phyloP scores from a whole-genome alignment of 2,797 vertebrate genomes.

The Arnoldichthys spilopterus region DNA sequence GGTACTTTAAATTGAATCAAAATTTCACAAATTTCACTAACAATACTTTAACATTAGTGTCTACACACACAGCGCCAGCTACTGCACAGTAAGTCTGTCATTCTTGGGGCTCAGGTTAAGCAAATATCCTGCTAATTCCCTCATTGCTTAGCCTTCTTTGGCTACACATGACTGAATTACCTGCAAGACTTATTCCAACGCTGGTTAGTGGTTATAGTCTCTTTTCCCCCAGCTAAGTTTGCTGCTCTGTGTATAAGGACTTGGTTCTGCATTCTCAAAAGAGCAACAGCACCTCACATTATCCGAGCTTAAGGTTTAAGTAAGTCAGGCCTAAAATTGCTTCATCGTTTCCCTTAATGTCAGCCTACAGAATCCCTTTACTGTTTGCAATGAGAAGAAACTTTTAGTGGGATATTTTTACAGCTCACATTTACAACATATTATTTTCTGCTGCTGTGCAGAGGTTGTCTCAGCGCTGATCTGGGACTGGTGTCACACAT shows the following conservation, averaged over 20 bases:
- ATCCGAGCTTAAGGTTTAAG: background rate
- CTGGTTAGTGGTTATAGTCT: background rate
- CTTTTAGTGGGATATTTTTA: conserved; percentile 27
- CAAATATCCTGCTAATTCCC: background rate
- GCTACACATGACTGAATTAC: background rate
- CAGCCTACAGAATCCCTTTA: conserved; percentile 29
- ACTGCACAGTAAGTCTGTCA: background rate
- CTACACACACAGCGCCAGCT: background rate
- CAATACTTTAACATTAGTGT: too few species aligned
- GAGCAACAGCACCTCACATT: background rate
- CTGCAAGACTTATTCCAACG: background rate
- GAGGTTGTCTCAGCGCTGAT: conserved; percentile 31
- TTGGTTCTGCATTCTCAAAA: background rate
- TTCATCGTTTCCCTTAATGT: conserved; percentile 9
- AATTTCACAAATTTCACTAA: too few species aligned
- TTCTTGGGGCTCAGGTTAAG: background rate
- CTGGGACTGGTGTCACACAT: conserved; percentile 33
- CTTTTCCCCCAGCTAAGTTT: background rate
- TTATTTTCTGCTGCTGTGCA: conserved; percentile 17
- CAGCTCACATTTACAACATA: conserved; percentile 27
- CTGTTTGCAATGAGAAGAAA: conserved; percentile 8
- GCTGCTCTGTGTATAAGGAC: background rate
- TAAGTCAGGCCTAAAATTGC: conserved; percentile 3
- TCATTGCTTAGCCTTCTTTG: background rate
- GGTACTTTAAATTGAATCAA: background rate